Conservation (phyloP, 1,140 invertebrate species). For the Drosophila arizonae region DNA sequence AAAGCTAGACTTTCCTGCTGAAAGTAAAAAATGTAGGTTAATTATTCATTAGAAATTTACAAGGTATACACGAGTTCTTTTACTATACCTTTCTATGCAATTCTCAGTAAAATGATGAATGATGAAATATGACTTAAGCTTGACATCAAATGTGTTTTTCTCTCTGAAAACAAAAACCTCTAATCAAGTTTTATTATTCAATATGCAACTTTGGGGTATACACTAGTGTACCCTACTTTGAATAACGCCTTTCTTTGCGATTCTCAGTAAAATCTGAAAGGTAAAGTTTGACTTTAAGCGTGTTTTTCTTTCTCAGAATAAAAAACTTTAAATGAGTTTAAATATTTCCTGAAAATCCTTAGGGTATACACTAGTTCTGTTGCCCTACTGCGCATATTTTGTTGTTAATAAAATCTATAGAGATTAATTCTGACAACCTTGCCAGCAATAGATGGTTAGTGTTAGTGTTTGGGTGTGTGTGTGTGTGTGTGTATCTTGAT, state of each 20-base stretch:
- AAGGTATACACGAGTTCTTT: too few relatives aligned
- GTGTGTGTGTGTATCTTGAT: conserved; percentile 4
- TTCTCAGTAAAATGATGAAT: too few relatives aligned
- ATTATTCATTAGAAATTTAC: too few relatives aligned
- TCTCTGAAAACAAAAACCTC: too few relatives aligned
- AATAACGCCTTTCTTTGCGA: not conserved
- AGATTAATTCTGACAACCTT: conserved; percentile 44
- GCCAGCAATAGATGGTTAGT: not conserved
- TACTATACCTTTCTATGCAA: too few relatives aligned
- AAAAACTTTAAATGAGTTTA: too few relatives aligned
- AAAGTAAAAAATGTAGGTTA: too few relatives aligned
- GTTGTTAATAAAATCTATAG: conserved; percentile 48
- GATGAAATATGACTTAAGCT: too few relatives aligned
- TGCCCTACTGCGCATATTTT: not conserved
- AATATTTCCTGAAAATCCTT: too few relatives aligned
- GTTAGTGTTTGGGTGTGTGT: not conserved
- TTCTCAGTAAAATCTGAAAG: not conserved
- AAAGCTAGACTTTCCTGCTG: too few relatives aligned
- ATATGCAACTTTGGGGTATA: too few relatives aligned
- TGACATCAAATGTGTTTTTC: not conserved
- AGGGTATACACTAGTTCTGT: not conserved
- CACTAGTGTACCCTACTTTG: too few relatives aligned
- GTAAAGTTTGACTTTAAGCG: not conserved
- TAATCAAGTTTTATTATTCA: not conserved
- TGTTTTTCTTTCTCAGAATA: not conserved